Evolutionary conservation across 2,797 vertebrate species (phyloP), one percentile per base, ranked within the genome.

Genomic region (Acanthis flammea): DNA sequence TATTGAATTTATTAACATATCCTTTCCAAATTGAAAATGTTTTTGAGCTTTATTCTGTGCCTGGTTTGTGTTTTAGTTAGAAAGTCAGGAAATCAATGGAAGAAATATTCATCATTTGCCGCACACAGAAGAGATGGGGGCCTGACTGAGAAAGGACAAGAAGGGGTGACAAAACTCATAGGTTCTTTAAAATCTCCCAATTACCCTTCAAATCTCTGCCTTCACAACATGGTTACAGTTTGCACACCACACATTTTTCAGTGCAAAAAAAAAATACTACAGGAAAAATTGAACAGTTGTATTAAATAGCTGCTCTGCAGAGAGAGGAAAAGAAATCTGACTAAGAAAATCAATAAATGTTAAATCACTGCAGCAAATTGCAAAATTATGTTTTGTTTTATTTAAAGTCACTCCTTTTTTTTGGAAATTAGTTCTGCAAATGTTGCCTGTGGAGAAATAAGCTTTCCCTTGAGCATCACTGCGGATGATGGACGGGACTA

Each of bases 401-500:
- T 86, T 83, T 84, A 75, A 95, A 74, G 50, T 11, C 68, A 31
- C 8, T 37, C 51, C 19, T 81, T 16, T 48, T 89, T 94, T 89
- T 79, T 77, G 48, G 23, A 91, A 93, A 88, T 94, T 96, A 92
- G 74, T 89, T 96, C 80, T 96, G 72, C 93, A 92, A 96, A 95
- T 95, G 94, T 71, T 81, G 51, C 35, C 45, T 86, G 14, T 81
- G 57, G 76, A 89, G 91, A 78, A 91, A 73, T 88, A 80, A 96
- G 19, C 67, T 96, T 57, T 70, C 89, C 92, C 54, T 50, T 74
- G 95, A 95, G 90, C 53, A 65, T 82, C 77, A 68, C 85, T 73
- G 81, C 33, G 39, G 54, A 42, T 84, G 92, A 96, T 86, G 76
- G 85, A 84, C 71, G 25, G 72, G 83, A 93, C 79, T 86, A 88